Percentiles rank a stretch among this genome's conserved stretches.
Conservation (phyloP, 2,797 vertebrate genomes). For the Adelosebastes latens region DNA sequence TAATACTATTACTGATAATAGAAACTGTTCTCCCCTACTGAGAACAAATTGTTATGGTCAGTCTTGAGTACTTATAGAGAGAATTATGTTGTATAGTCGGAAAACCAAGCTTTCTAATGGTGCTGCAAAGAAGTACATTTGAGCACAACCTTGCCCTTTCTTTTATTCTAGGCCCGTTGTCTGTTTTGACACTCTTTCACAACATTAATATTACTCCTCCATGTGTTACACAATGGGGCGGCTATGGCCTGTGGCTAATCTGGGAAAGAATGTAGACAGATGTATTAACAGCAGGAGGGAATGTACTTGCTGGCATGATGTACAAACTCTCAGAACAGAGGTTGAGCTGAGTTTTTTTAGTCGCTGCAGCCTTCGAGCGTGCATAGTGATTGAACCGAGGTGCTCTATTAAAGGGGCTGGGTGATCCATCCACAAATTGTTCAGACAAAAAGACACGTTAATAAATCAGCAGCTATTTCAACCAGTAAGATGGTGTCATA, state of each 20-base stretch:
- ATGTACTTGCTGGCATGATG: slow-evolving; percentile 7
- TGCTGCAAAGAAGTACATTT: not conserved
- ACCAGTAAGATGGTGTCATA: not conserved
- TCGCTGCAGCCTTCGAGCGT: not conserved
- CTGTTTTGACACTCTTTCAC: slow-evolving; percentile 35
- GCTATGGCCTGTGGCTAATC: slow-evolving; percentile 24
- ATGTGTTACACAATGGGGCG: slow-evolving; percentile 30
- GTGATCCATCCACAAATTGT: not conserved
- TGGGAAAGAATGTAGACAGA: slow-evolving; percentile 33
- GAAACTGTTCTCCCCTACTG: not conserved
- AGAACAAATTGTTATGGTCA: not conserved
- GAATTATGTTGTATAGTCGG: not conserved
- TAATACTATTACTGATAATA: not conserved
- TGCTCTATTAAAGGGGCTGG: not conserved
- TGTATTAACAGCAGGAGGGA: slow-evolving; percentile 28
- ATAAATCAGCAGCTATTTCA: not conserved
- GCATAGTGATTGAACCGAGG: not conserved
- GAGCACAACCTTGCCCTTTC: not conserved
- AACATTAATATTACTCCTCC: slow-evolving; percentile 29
- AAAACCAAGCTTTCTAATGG: not conserved
- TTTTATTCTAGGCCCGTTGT: not conserved
- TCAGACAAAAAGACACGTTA: not conserved
- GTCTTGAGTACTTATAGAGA: not conserved
- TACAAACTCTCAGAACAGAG: not conserved
- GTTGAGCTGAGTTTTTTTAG: not conserved